Evolutionary conservation across 2,888 invertebrate genomes (phyloP), one percentile per base, ranked within the genome.

Genomic region (Erebia epiphron): DNA sequence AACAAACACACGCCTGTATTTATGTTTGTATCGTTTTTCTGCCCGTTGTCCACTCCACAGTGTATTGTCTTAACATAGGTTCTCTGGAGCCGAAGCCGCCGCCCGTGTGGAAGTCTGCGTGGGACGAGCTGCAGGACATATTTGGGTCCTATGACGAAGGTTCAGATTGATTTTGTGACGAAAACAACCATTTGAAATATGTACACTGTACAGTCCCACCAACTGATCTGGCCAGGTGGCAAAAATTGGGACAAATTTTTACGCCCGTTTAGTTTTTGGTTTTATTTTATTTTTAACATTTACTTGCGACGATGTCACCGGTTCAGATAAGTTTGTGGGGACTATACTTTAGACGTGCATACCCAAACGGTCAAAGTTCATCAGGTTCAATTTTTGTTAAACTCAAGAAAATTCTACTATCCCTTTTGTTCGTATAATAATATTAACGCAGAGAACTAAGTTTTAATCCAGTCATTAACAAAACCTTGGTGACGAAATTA

Each of bases 81-180:
- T 58, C 73, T 69, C 71, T 70, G 72, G 76, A 71, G 68, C 61
- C 70, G 70, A 74, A 70, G 71, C 49, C 58, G 74, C 60, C 69
- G 60, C 77, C 75, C 67, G 70, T 68, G 68, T 75, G 73, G 86
- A 79, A 83, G 73, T 75, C 87, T 67, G 85, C 87, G 79, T 90
- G 91, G 90, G 85, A 82, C 79, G 90, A 91, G 13, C 79, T 90
- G 71, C 83, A 83, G 65, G 87, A 90, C 10, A 83, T 91, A 82
- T 89, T 90, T 83, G 77, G 78, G 50, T 60, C 67, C 68, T 78
- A 81, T 75, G 13, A 67, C 11, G 77, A 80, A 84, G 86, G 83
- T 88, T 79, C 65, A 56, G 3, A 52, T 52, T 61, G n/a, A 64
- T 41, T 67, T 50, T 26, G 21, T 57, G 57, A 46, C n/a, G 21